Percentiles rank a stretch among this genome's conserved stretches.
These are phyloP conservation scores for Pecten maximus DNA, from an alignment of 2,888 invertebrate species.

Conservation along the genomic window DNA sequence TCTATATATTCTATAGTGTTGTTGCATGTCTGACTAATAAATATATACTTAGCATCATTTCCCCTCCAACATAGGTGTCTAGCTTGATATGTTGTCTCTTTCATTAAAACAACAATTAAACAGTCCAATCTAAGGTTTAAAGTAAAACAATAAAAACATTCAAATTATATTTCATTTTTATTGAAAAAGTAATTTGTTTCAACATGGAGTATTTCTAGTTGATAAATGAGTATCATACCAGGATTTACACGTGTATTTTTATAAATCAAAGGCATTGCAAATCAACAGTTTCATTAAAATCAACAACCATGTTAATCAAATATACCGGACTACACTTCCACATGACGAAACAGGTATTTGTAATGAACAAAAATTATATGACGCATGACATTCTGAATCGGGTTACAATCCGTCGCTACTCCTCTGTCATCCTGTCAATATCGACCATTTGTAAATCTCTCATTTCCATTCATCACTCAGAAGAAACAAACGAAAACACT, in stretches of 20 bases:
- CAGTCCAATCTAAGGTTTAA: too few species aligned
- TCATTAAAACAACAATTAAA: too few species aligned
- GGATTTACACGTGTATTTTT: neutral
- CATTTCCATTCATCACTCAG: neutral
- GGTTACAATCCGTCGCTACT: neutral
- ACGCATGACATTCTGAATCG: neutral
- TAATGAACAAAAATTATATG: neutral
- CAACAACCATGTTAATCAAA: too few species aligned
- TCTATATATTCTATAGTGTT: too few species aligned
- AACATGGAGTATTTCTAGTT: neutral
- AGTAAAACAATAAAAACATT: neutral
- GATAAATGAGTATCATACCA: neutral
- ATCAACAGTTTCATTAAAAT: too few species aligned
- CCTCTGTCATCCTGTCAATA: neutral
- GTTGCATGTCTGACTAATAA: too few species aligned
- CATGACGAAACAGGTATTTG: too few species aligned
- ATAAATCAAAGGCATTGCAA: neutral
- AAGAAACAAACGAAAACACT: neutral
- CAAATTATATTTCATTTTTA: neutral
- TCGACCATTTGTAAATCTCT: neutral
- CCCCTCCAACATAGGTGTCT: too few species aligned
- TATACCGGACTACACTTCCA: too few species aligned
- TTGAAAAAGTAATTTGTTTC: neutral
- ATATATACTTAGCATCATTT: too few species aligned
- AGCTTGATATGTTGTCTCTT: too few species aligned